These are phyloP conservation scores for Muscicapa adusta DNA, from an alignment of 2,113 vertebrate species.

Conservation along the genomic window DNA sequence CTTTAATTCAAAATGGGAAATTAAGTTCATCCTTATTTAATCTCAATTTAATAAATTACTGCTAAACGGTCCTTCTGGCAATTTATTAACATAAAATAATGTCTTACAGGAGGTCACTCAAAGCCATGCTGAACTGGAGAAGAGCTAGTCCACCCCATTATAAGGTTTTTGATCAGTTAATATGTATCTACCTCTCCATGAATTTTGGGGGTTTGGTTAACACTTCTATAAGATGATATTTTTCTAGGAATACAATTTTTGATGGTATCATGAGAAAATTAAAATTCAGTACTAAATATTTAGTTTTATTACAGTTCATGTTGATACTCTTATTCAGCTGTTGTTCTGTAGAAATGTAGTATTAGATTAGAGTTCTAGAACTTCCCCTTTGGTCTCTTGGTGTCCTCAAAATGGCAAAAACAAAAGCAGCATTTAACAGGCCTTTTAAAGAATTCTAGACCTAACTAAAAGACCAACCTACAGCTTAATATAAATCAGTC, in stretches of 20 bases:
- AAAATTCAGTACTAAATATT: neutral
- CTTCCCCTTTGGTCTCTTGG: neutral
- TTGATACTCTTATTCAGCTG: neutral
- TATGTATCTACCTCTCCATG: neutral
- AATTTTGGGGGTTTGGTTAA: neutral
- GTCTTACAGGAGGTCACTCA: neutral
- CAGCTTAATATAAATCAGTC: neutral
- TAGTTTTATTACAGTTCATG: neutral
- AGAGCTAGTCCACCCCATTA: neutral
- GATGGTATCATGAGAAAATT: neutral
- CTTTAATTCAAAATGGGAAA: constrained; percentile 32
- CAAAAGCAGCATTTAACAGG: neutral
- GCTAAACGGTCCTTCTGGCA: neutral
- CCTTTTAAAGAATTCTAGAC: neutral
- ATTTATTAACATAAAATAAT: constrained; percentile 25
- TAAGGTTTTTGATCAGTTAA: neutral
- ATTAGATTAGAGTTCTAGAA: neutral
- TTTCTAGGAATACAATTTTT: neutral
- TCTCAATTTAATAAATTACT: constrained; percentile 28
- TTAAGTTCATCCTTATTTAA: constrained; percentile 10
- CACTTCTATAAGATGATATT: neutral
- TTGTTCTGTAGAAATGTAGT: neutral
- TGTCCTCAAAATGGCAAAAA: neutral
- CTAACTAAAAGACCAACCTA: neutral
- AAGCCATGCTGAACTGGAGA: neutral